These are phyloP conservation scores for Mustelus asterias DNA, from an alignment of 2,113 vertebrate genomes.

Conservation along the genomic window DNA sequence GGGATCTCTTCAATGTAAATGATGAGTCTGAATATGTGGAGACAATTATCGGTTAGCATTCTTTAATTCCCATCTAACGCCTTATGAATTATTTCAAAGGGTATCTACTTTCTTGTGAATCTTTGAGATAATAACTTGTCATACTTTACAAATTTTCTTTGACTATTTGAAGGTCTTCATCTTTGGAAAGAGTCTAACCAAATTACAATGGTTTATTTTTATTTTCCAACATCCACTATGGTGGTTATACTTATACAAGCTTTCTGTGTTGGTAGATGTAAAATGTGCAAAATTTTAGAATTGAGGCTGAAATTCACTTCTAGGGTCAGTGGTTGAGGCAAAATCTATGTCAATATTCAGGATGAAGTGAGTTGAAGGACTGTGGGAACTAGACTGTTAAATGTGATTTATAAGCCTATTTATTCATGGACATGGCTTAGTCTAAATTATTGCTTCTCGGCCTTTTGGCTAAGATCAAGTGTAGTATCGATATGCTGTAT, in stretches of 20 bases:
- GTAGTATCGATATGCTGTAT: too few relatives aligned
- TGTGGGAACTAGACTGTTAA: background rate
- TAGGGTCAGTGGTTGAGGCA: background rate
- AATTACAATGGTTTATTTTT: background rate
- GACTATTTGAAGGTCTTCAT: background rate
- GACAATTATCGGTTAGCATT: slow-evolving; percentile 87
- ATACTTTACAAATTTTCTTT: background rate
- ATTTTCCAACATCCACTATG: background rate
- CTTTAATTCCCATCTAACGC: background rate
- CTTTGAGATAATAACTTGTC: background rate
- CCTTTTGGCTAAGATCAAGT: too few relatives aligned
- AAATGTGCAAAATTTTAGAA: background rate
- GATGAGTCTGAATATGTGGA: slow-evolving; percentile 98
- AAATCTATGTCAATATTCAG: background rate
- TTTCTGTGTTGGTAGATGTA: background rate
- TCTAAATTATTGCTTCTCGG: too few relatives aligned
- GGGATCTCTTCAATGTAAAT: slow-evolving; percentile 95
- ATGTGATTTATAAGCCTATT: background rate
- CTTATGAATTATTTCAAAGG: background rate
- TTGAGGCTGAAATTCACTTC: background rate
- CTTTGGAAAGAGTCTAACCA: background rate
- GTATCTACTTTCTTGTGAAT: background rate
- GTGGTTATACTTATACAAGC: background rate
- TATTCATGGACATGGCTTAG: background rate
- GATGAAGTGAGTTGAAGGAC: background rate